Percentiles rank a stretch among this genome's conserved stretches.
Evolutionary conservation across 2,888 invertebrate genomes (phyloP).

Genomic region (Lithodes maja): DNA sequence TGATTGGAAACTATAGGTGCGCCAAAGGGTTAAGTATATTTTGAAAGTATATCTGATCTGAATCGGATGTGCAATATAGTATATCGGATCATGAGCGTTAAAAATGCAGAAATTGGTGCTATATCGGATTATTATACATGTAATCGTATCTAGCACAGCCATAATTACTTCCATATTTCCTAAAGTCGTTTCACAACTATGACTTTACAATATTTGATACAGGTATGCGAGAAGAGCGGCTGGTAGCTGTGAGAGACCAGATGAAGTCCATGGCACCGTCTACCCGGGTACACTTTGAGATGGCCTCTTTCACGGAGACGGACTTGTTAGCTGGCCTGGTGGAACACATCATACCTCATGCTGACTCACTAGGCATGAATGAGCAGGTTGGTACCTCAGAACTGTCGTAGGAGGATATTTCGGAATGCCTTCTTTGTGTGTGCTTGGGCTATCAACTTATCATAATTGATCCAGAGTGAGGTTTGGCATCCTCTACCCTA

Average conservation of each 20-base stretch:
- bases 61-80: too few relatives aligned
- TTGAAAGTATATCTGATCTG: too few relatives aligned
- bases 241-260: slow-evolving; percentile 81
- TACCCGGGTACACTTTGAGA: slow-evolving; percentile 87
- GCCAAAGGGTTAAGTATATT: too few relatives aligned
- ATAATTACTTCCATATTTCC: too few relatives aligned
- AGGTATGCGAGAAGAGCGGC: slow-evolving; percentile 81
- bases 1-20: too few relatives aligned
- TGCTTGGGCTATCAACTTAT: neutral
- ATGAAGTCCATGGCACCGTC: slow-evolving; percentile 79
- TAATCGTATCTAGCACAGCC: too few relatives aligned
- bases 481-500: too few relatives aligned
- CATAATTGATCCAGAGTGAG: neutral
- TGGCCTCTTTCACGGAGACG: slow-evolving; percentile 89
- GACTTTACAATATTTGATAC: slow-evolving; percentile 46
- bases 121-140: too few relatives aligned
- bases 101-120: too few relatives aligned
- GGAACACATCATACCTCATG: slow-evolving; percentile 82
- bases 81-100: too few relatives aligned
- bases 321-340: slow-evolving; percentile 81
- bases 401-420: neutral
- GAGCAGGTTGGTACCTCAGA: slow-evolving; percentile 79
- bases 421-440: neutral
- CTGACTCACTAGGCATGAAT: slow-evolving; percentile 91
- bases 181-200: too few relatives aligned